Base-by-base conservation (phyloP, 2,888 invertebrate species). In the Stenchaetothrips biformis region DNA sequence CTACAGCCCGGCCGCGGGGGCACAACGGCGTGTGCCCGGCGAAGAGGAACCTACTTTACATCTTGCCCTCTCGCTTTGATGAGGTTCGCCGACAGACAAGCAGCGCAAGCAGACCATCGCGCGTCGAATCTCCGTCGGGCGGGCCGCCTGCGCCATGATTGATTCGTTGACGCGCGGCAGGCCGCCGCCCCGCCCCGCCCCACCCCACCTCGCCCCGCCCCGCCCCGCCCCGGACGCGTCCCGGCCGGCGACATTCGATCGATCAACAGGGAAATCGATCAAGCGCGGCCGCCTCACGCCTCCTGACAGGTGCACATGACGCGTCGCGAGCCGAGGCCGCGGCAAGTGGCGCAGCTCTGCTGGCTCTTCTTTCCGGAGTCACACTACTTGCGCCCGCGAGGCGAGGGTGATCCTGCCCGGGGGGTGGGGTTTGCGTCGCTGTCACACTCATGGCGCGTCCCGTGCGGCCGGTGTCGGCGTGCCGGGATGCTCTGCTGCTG, bases 181-280 rank as follows among this genome's bases (percentile, higher is more conserved):
- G 67, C 67, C 67, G 67, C 13, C 18, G 59, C 13, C 53, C 6
- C 53, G 13, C 13, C 53, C 13, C 13, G 53, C 53, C 53, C 1
- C 53, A 2, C 13, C 4, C 1, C 13, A 0, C 59, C 13, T 16
- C 59, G 13, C 59, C 18, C 59, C 13, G 59, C 18, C 13, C 59
- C 59, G 59, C 18, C 16, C 59, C 18, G 18, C 59, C 59, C 13
- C 59, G 18, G 13, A 16, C 59, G 59, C 18, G 18, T 53, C 59
- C 59, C 18, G 18, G 18, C 13, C 59, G 25, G 67, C 11, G 67
- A 74, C 67, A 25, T 74, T 21, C 25, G 67, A 74, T 74, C 67
- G 67, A 74, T 74, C 67, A 74, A 74, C 25, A 25, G 67, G 7
- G 21, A 25, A 74, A 74, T 74, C 67, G 67, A 74, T 74, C 67